Conservation (phyloP, 2,797 vertebrate genomes). For the Enteromius argenteus region DNA sequence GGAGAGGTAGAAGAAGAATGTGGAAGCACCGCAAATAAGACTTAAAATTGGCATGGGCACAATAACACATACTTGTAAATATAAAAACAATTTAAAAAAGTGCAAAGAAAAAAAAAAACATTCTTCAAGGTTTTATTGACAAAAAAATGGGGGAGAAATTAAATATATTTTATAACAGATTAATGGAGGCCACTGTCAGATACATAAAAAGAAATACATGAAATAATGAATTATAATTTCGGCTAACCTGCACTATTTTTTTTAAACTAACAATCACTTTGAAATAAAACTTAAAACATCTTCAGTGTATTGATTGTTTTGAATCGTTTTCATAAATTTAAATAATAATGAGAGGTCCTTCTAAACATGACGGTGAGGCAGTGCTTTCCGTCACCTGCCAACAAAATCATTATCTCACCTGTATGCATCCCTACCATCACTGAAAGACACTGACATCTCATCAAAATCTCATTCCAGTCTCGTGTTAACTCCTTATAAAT, state of each 20-base stretch:
- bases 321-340: conserved; percentile 22
- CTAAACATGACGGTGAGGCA: conserved; percentile 5
- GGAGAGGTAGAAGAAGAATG: not conserved
- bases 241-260: not conserved
- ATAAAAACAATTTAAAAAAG: not conserved
- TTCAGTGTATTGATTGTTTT: conserved; percentile 31
- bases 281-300: not conserved
- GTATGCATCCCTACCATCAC: conserved; percentile 10
- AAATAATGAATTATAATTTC: not conserved
- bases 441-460: conserved; percentile 45
- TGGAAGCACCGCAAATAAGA: not conserved
- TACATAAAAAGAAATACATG: not conserved
- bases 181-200: not conserved
- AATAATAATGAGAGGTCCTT: conserved; percentile 16
- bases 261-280: not conserved
- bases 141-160: not conserved
- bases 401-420: conserved; percentile 36
- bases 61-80: not conserved
- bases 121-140: not conserved
- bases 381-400: not conserved
- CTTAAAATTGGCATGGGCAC: not conserved
- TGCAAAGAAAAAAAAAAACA: not conserved
- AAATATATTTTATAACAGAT: not conserved
- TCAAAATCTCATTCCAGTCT: conserved; percentile 46
- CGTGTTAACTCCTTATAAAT: conserved; percentile 37